Percentiles rank a stretch among this genome's conserved stretches.
These are phyloP conservation scores for Petrosia ficiformis DNA, from an alignment of 37 sponge, comb jelly and placozoan species.

Conservation along the genomic window DNA sequence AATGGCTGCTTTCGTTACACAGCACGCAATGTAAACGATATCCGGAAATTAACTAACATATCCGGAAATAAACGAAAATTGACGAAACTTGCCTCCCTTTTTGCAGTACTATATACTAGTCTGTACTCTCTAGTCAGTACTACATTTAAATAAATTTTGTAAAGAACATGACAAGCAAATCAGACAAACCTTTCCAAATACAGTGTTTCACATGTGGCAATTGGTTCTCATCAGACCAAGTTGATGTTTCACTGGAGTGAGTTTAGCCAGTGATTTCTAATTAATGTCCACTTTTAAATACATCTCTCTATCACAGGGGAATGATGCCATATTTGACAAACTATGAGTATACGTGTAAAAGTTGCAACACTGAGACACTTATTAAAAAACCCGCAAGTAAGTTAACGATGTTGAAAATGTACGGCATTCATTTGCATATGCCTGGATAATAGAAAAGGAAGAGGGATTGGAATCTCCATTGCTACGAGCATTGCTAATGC, in stretches of 20 bases:
- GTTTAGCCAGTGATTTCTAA: neutral
- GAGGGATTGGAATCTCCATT: too few relatives aligned
- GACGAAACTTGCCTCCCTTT: neutral
- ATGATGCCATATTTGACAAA: constrained; percentile 78
- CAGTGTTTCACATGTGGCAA: constrained; percentile 68
- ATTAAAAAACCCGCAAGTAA: constrained; percentile 74
- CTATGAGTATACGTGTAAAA: constrained; percentile 64
- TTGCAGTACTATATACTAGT: too few relatives aligned
- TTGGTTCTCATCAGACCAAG: constrained; percentile 46
- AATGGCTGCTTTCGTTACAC: too few relatives aligned
- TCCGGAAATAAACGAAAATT: neutral
- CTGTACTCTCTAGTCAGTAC: too few relatives aligned
- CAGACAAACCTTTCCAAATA: constrained; percentile 21
- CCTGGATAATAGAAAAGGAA: too few relatives aligned
- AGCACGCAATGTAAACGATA: neutral
- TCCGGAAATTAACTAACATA: neutral
- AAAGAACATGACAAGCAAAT: neutral
- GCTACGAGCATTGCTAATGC: too few relatives aligned
- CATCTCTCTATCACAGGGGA: constrained; percentile 26
- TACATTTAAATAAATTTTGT: neutral
- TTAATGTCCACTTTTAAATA: neutral
- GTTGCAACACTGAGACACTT: constrained; percentile 52
- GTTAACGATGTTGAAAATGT: neutral
- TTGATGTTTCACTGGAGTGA: constrained; percentile 50
- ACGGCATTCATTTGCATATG: too few relatives aligned